Evolutionary conservation across 1,140 invertebrate genomes (phyloP).

Genomic region (Teleogryllus occipitalis): DNA sequence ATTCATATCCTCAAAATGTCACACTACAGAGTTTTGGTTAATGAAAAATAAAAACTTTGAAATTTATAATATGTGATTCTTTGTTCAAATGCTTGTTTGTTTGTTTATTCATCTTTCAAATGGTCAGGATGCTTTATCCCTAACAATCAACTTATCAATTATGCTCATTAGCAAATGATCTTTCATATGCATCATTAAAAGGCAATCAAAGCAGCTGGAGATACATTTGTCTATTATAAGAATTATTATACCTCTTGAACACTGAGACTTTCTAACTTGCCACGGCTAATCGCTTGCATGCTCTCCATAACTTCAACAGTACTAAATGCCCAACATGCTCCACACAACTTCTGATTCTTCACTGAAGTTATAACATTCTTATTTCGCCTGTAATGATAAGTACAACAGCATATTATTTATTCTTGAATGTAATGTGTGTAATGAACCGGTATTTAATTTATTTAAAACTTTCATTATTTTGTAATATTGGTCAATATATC

Average conservation of each 20-base stretch:
- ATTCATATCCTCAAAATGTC: too few species aligned
- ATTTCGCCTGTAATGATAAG: constrained; percentile 46
- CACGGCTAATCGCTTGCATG: constrained; percentile 62
- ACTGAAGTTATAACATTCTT: constrained; percentile 60
- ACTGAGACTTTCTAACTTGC: constrained; percentile 53
- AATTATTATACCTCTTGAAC: constrained; percentile 54
- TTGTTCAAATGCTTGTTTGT: too few species aligned
- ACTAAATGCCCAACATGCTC: constrained; percentile 83
- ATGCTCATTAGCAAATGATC: too few species aligned
- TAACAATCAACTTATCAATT: too few species aligned
- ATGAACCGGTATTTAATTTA: background rate
- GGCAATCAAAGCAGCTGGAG: too few species aligned
- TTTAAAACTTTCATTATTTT: background rate
- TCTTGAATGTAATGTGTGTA: background rate
- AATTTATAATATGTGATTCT: background rate
- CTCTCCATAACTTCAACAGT: constrained; percentile 67
- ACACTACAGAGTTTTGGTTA: too few species aligned
- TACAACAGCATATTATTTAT: background rate
- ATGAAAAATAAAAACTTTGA: background rate
- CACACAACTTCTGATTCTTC: constrained; percentile 66
- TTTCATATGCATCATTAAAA: too few species aligned
- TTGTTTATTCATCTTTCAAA: background rate
- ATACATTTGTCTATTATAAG: too few species aligned
- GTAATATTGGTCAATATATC: background rate
- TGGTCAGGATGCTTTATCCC: background rate